phyloP scores from a whole-genome alignment of 1,140 invertebrate genomes.

The Drosophila burlai region DNA sequence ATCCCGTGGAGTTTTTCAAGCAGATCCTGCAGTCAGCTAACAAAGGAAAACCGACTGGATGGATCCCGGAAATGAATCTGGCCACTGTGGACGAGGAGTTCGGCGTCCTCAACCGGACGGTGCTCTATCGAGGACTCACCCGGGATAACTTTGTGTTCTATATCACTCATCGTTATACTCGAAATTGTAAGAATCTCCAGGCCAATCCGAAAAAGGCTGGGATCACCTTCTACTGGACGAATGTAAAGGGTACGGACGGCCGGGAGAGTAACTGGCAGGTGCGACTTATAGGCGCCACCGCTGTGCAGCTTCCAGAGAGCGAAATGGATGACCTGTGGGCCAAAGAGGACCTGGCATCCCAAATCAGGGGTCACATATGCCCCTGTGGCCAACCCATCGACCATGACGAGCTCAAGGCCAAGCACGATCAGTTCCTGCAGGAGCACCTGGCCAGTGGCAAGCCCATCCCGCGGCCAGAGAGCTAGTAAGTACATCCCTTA shows the following conservation, averaged over 20 bases:
- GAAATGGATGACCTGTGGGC: constrained; percentile 60
- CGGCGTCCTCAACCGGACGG: constrained; percentile 72
- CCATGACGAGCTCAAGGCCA: constrained; percentile 52
- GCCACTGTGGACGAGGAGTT: constrained; percentile 73
- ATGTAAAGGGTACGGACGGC: constrained; percentile 13
- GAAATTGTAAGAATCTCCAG: constrained; percentile 68
- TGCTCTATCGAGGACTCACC: constrained; percentile 69
- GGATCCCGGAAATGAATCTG: constrained; percentile 62
- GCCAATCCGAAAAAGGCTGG: constrained; percentile 61
- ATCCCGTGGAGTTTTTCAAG: constrained; percentile 65
- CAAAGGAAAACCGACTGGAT: background rate
- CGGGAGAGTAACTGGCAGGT: constrained; percentile 60
- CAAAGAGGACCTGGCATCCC: constrained; percentile 57
- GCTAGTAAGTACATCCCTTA: constrained; percentile 59
- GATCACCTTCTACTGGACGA: constrained; percentile 56
- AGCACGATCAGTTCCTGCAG: constrained; percentile 58
- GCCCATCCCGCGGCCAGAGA: constrained; percentile 47
- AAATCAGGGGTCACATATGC: constrained; percentile 69
- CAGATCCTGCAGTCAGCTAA: constrained; percentile 31
- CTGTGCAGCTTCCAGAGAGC: constrained; percentile 55
- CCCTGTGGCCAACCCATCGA: constrained; percentile 70
- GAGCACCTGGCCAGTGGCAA: constrained; percentile 39
- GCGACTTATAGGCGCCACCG: constrained; percentile 65
- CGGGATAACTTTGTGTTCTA: constrained; percentile 61
- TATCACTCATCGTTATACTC: constrained; percentile 72